Evolutionary conservation across 2,888 invertebrate genomes (phyloP), one percentile per base, ranked within the genome.

Genomic region (Drosophila trichaetosa): DNA sequence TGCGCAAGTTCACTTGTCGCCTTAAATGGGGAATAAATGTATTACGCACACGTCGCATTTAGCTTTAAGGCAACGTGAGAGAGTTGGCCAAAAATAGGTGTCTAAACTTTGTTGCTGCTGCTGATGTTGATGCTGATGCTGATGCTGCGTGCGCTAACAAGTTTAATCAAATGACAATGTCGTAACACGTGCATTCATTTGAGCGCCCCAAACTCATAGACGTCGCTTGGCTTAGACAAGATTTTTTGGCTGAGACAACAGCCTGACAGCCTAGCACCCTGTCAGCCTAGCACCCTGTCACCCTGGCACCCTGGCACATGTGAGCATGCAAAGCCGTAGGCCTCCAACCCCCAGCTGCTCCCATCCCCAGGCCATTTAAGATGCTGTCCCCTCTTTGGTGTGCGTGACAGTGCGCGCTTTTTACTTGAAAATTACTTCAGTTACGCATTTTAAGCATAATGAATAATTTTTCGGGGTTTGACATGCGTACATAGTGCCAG

Each of bases 111-210:
- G 52, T 40, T 54, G 70, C 33, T 52, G 56, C 48, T 64, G 38
- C 36, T 54, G 13, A 18, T 40, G 53, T 11, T 57, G 60, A 5
- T 56, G 21, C 31, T 34, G 48, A n/a, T 70, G 66, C 52, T 57
- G 49, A 29, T 51, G 61, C 54, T 67, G 57, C 71, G 77, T 79
- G 84, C 70, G 79, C 77, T 85, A 90, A 88, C 87, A 87, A 90
- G 88, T 87, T 89, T 87, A 87, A 89, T 90, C 89, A 87, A 90
- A 89, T 82, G 87, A 83, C 87, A 84, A 82, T 79, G 90, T 76
- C 90, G 76, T 76, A 73, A 83, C 86, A 89, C 90, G 88, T 89
- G 88, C 85, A 85, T 77, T 76, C 83, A 79, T 81, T 78, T 71
- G 51, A 79, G 75, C 69, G 52, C 69, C 66, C 63, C n/a, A 40